These are phyloP conservation scores for Pharmacophagus antenor DNA, from an alignment of 2,888 invertebrate species.

Conservation along the genomic window DNA sequence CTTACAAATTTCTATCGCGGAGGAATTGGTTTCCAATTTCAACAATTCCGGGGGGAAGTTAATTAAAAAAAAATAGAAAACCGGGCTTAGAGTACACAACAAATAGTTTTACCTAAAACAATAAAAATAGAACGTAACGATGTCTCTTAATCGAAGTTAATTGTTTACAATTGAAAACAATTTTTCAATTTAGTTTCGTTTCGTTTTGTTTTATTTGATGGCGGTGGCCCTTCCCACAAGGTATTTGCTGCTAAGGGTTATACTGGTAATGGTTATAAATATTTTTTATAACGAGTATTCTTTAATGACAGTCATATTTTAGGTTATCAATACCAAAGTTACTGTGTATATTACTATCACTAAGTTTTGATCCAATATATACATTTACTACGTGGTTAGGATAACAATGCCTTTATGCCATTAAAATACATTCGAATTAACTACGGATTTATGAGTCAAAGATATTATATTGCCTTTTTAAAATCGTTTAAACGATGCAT, in stretches of 20 bases:
- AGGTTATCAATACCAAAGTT: too few relatives aligned
- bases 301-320: too few relatives aligned
- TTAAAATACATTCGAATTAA: too few relatives aligned
- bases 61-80: neutral
- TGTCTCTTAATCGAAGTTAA: constrained; percentile 39
- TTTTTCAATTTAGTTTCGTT: constrained; percentile 48
- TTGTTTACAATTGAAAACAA: constrained; percentile 51
- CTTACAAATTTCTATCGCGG: too few relatives aligned
- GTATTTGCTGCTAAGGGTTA: constrained; percentile 14
- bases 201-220: constrained; percentile 32
- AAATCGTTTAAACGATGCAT: neutral
- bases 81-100: constrained; percentile 17
- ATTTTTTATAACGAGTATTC: too few relatives aligned
- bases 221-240: constrained; percentile 19
- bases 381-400: too few relatives aligned
- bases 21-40: neutral
- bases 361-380: too few relatives aligned
- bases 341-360: too few relatives aligned
- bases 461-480: neutral
- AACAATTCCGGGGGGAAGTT: neutral
- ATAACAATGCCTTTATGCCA: too few relatives aligned
- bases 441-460: neutral
- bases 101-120: constrained; percentile 36
- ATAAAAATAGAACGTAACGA: constrained; percentile 28
- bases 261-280: neutral